A percentile compares a stretch with the other conserved stretches of the same genome.
phyloP scores from a whole-genome alignment of 2,113 vertebrate genomes.

The Amblyopsis rosae region DNA sequence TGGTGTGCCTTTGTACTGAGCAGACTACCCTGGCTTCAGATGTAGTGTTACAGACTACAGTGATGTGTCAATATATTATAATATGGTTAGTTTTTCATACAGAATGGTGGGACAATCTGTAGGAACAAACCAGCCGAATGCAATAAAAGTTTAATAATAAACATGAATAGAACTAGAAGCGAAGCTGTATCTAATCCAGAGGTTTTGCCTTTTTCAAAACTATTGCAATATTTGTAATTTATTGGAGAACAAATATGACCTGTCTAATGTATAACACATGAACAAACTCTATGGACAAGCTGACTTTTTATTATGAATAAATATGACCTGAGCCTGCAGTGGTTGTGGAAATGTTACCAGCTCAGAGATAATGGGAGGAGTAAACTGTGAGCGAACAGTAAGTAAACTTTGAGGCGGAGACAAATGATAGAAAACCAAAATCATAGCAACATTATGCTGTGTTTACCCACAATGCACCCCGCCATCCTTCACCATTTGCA shows the following conservation, averaged over 20 bases:
- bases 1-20: not conserved
- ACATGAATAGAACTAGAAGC: too few relatives aligned
- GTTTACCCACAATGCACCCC: constrained; percentile 23
- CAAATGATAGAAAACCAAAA: constrained; percentile 5
- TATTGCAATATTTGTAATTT: not conserved
- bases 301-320: not conserved
- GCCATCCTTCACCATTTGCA: constrained; percentile 12
- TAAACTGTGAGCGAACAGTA: not conserved
- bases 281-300: not conserved
- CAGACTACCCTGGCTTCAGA: constrained; percentile 1
- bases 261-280: too few relatives aligned
- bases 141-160: constrained; percentile 5
- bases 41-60: not conserved
- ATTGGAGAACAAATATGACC: too few relatives aligned
- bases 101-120: not conserved
- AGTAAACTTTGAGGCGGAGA: constrained; percentile 1
- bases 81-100: not conserved
- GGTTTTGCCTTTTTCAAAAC: constrained; percentile 16
- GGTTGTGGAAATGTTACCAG: constrained; percentile 3
- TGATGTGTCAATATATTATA: not conserved
- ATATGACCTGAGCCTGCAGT: not conserved
- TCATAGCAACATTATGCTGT: constrained; percentile 11
- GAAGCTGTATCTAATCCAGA: not conserved
- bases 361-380: constrained; percentile 3
- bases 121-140: not conserved